Percentiles rank a stretch among this genome's conserved stretches.
phyloP scores from a whole-genome alignment of 2,888 invertebrate species.

The Heteropelma amictum region DNA sequence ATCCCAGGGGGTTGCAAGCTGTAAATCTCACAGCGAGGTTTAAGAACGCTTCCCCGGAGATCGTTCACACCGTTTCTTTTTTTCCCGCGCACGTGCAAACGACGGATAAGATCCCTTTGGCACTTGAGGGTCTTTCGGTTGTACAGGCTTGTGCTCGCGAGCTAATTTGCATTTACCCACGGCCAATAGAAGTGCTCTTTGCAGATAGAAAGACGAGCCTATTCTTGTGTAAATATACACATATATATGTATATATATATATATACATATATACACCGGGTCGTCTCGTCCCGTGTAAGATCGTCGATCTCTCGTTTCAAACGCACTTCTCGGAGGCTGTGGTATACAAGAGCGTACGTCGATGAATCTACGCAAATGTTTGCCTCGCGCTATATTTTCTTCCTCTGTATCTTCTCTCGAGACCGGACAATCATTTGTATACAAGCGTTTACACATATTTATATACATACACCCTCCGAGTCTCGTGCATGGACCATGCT shows the following conservation, averaged over 20 bases:
- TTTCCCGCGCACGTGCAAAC: conserved; percentile 64
- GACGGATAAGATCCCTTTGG: conserved; percentile 69
- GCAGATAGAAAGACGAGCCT: conserved; percentile 54
- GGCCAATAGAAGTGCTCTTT: conserved; percentile 46
- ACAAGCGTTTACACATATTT: not conserved
- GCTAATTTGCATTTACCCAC: conserved; percentile 66
- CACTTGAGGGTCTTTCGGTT: too few species aligned
- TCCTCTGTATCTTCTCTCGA: conserved; percentile 6
- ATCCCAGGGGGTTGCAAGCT: conserved; percentile 25
- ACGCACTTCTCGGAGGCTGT: not conserved
- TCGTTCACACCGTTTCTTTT: conserved; percentile 66
- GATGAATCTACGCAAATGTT: conserved; percentile 51
- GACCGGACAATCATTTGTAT: not conserved
- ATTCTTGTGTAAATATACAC: too few species aligned
- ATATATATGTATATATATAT: too few species aligned
- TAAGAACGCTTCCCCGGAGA: conserved; percentile 50
- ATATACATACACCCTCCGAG: conserved; percentile 25
- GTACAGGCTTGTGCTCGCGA: conserved; percentile 59
- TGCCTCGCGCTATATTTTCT: conserved; percentile 41
- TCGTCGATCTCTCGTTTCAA: conserved; percentile 30
- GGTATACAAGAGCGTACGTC: conserved; percentile 45
- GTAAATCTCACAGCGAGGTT: conserved; percentile 25
- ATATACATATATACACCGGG: conserved; percentile 37
- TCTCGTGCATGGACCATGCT: conserved; percentile 6
- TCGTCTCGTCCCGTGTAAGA: conserved; percentile 10